phyloP scores from a whole-genome alignment of 2,113 vertebrate genomes.

The Cyanoliseus patagonus region DNA sequence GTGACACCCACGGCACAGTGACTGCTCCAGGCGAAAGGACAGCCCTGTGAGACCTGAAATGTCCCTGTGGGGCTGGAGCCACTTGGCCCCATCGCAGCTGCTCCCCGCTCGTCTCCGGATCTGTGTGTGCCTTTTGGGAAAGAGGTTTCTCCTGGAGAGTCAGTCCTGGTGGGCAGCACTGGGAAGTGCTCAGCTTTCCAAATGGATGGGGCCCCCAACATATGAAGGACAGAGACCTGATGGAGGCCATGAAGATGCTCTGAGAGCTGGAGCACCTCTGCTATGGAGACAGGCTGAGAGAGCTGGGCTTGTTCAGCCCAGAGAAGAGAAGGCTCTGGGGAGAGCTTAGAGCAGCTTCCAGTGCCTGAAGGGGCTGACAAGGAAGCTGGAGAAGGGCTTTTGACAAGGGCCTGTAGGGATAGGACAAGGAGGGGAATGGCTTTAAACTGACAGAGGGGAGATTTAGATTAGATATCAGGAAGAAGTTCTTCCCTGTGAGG shows the following conservation, averaged over 20 bases:
- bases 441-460: not conserved
- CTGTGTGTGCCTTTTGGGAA: not conserved
- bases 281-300: not conserved
- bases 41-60: not conserved
- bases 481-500: not conserved
- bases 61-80: not conserved
- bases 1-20: fast-evolving
- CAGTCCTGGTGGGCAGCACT: not conserved
- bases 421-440: not conserved
- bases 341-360: not conserved
- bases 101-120: fast-evolving
- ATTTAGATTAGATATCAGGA: not conserved
- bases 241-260: not conserved
- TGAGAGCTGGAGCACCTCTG: not conserved
- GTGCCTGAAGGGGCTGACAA: not conserved
- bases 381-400: not conserved
- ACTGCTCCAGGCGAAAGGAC: not conserved
- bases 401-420: not conserved
- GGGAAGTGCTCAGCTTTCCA: not conserved
- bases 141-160: not conserved
- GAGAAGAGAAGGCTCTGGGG: not conserved
- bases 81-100: not conserved
- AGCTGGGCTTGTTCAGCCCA: not conserved
- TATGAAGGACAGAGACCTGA: not conserved
- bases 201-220: not conserved